Conservation (phyloP, 2,113 vertebrate genomes). For the Atherinomorus stipes region DNA sequence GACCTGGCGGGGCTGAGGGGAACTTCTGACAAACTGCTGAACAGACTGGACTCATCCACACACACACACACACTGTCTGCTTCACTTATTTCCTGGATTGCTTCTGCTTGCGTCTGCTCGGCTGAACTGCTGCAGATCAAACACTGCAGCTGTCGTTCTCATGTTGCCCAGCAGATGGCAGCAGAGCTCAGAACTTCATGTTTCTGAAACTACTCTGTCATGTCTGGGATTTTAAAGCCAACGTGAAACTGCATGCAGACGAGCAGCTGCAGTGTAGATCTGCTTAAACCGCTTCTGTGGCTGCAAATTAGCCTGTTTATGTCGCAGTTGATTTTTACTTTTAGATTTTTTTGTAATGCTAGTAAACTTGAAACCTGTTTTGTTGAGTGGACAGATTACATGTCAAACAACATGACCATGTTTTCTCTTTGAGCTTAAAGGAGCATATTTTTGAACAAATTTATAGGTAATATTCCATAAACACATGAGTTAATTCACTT, state of each 20-base stretch:
- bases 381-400: constrained; percentile 13
- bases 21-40: constrained; percentile 37
- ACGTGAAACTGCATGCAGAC: neutral
- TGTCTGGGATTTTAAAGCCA: neutral
- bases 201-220: neutral
- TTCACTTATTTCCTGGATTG: constrained; percentile 6
- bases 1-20: constrained; percentile 41
- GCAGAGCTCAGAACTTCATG: constrained; percentile 1
- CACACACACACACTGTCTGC: constrained; percentile 12
- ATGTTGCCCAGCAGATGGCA: constrained; percentile 54
- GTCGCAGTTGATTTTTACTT: neutral
- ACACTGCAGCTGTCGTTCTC: constrained; percentile 59
- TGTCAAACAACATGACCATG: constrained; percentile 44
- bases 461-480: neutral
- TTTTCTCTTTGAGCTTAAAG: neutral
- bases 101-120: constrained; percentile 31
- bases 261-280: constrained; percentile 67
- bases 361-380: constrained; percentile 5
- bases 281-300: constrained; percentile 33
- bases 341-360: neutral
- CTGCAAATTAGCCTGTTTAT: constrained; percentile 31
- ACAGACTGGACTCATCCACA: constrained; percentile 10
- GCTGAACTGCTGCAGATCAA: constrained; percentile 36
- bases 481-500: neutral
- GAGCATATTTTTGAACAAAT: neutral